These are phyloP conservation scores for Hypocryptadius cinnamomeus DNA, from an alignment of 2,113 vertebrate genomes.

Conservation along the genomic window DNA sequence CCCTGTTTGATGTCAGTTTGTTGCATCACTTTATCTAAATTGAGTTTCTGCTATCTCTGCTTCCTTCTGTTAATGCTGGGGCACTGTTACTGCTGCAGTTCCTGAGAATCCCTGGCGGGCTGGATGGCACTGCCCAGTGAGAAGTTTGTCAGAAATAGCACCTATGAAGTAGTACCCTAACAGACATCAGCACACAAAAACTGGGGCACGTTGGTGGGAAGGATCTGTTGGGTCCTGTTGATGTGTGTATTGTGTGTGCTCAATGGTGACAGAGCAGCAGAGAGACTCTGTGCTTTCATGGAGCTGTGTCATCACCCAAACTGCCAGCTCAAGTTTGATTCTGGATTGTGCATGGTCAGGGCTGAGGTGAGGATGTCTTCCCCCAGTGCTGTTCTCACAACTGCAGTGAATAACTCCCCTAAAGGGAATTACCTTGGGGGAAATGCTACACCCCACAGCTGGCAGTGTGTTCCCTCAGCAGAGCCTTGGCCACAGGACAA, in stretches of 20 bases:
- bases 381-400: neutral
- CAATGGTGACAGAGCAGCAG: neutral
- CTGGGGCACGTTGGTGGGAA: neutral
- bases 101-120: neutral
- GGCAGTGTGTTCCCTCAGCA: neutral
- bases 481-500: neutral
- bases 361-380: neutral
- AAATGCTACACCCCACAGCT: neutral
- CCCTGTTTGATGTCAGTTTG: neutral
- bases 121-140: neutral
- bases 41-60: neutral
- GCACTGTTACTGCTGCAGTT: neutral
- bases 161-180: too few relatives aligned
- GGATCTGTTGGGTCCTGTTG: neutral
- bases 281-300: neutral
- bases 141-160: neutral
- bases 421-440: neutral
- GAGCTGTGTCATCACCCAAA: neutral
- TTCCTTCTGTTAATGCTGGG: neutral
- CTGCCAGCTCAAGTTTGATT: neutral
- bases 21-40: neutral
- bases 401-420: neutral
- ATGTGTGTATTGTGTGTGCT: rapidly evolving
- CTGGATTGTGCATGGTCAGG: neutral
- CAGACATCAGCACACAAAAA: neutral